These are phyloP conservation scores for Trogon surrucura DNA, from an alignment of 2,113 vertebrate species.

Conservation along the genomic window DNA sequence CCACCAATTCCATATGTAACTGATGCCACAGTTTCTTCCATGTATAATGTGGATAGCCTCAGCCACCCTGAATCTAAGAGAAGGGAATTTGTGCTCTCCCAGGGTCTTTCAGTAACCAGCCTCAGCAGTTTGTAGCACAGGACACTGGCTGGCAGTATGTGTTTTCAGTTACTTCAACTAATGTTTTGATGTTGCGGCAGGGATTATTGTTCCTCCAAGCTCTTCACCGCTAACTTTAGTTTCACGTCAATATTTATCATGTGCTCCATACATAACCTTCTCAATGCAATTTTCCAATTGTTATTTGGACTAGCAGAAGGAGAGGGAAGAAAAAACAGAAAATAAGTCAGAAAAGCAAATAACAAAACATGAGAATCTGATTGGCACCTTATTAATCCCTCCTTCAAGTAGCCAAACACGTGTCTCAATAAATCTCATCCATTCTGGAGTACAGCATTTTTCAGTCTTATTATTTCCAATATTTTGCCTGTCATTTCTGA, in stretches of 20 bases:
- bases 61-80: not conserved
- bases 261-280: not conserved
- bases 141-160: not conserved
- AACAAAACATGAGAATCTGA: not conserved
- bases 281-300: not conserved
- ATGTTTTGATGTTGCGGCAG: not conserved
- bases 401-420: constrained; percentile 5
- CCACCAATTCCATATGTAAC: not conserved
- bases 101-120: not conserved
- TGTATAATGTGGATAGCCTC: not conserved
- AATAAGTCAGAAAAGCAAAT: not conserved
- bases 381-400: constrained; percentile 16
- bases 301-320: not conserved
- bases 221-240: not conserved
- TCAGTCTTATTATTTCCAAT: constrained; percentile 60
- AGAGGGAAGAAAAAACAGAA: not conserved
- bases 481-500: constrained; percentile 64
- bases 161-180: not conserved
- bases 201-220: not conserved
- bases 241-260: not conserved
- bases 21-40: not conserved
- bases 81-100: not conserved
- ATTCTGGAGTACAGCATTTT: constrained; percentile 37
- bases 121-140: not conserved
- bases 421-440: constrained; percentile 7